Conservation (phyloP, 2,113 vertebrate species). For the Bettongia penicillata region DNA sequence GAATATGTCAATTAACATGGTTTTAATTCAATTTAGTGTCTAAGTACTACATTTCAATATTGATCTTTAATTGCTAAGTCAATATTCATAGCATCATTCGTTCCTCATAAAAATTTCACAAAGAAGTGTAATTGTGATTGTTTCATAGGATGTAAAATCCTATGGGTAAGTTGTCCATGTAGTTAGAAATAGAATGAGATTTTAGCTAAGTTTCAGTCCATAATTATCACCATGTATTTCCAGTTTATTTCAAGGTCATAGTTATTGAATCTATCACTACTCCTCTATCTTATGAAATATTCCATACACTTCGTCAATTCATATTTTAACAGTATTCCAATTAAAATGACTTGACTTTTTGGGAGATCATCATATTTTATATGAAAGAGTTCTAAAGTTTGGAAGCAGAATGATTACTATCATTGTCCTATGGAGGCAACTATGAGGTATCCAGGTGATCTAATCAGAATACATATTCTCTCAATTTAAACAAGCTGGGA, state of each 20-base stretch:
- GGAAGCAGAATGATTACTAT: background rate
- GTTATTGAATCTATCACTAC: background rate
- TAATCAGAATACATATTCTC: background rate
- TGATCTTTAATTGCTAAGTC: background rate
- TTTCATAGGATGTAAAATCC: background rate
- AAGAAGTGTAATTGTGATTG: background rate
- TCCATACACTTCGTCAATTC: background rate
- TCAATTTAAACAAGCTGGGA: background rate
- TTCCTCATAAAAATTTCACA: background rate
- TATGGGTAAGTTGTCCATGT: background rate
- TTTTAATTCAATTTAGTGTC: background rate
- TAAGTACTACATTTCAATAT: background rate
- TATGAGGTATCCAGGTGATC: background rate
- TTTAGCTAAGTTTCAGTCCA: background rate
- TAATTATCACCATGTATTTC: background rate
- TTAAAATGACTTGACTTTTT: background rate
- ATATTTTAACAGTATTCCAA: background rate
- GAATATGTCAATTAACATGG: background rate
- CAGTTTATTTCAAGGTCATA: background rate
- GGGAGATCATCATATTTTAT: background rate
- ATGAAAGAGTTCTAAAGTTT: background rate
- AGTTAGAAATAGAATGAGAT: background rate
- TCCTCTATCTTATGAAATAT: slow-evolving; percentile 24
- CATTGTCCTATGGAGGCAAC: background rate
- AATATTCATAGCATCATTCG: background rate